Evolutionary conservation across 2,888 invertebrate species (phyloP).

Genomic region (Criorhina ranunculi): DNA sequence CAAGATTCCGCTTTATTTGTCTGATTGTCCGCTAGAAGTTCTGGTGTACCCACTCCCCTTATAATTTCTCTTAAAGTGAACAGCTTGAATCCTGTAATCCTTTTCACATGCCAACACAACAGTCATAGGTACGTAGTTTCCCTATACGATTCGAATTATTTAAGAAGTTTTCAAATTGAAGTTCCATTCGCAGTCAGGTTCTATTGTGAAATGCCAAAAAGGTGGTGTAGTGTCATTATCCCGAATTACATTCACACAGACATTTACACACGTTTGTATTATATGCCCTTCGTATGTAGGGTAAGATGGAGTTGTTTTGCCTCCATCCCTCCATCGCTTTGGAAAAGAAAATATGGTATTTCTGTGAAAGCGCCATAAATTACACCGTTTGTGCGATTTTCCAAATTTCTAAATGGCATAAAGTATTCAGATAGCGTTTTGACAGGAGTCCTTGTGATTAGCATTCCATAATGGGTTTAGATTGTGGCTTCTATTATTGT

Average conservation of each 20-base stretch:
- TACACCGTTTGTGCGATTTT: slow-evolving; percentile 76
- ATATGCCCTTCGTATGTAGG: slow-evolving; percentile 4
- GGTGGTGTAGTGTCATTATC: slow-evolving; percentile 74
- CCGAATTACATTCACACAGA: slow-evolving; percentile 72
- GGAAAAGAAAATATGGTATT: slow-evolving; percentile 71
- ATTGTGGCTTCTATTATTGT: slow-evolving; percentile 62
- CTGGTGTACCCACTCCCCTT: no score
- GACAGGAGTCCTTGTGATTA: slow-evolving; percentile 75
- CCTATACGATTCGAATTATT: slow-evolving; percentile 34
- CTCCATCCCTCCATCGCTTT: neutral
- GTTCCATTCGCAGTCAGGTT: slow-evolving; percentile 30
- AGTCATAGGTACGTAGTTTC: neutral
- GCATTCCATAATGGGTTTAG: slow-evolving; percentile 73
- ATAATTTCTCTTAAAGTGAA: neutral
- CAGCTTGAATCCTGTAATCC: slow-evolving; percentile 39
- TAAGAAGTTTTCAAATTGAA: slow-evolving; percentile 40
- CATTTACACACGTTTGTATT: slow-evolving; percentile 68
- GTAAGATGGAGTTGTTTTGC: slow-evolving; percentile 21
- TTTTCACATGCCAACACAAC: slow-evolving; percentile 40
- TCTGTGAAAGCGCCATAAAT: slow-evolving; percentile 70
- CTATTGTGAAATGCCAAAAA: slow-evolving; percentile 68
- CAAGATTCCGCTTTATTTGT: no score
- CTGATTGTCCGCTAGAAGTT: no score
- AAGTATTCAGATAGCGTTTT: slow-evolving; percentile 76
- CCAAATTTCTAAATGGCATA: slow-evolving; percentile 70